Evolutionary conservation across 2,113 vertebrate genomes (phyloP).

Genomic region (Cephalopterus ornatus): DNA sequence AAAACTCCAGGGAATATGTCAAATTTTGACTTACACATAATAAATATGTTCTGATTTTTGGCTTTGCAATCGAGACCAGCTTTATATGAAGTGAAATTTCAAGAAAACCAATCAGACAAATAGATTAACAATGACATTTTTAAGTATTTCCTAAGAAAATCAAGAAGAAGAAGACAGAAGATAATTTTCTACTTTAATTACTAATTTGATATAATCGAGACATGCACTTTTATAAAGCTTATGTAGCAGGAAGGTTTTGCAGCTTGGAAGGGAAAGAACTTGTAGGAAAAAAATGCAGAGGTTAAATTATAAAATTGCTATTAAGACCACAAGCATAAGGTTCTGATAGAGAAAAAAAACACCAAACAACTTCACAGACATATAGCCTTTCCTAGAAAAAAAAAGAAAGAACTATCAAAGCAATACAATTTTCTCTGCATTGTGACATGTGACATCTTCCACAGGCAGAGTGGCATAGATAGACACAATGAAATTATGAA

Average conservation of each 20-base stretch:
- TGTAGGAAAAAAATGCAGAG: neutral
- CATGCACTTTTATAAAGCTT: neutral
- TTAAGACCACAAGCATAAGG: neutral
- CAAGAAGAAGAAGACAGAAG: neutral
- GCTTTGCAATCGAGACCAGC: neutral
- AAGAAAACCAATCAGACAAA: neutral
- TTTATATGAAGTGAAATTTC: neutral
- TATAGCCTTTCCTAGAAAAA: neutral
- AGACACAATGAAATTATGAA: neutral
- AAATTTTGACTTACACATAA: neutral
- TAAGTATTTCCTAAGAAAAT: neutral
- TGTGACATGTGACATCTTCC: neutral
- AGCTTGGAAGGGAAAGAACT: neutral
- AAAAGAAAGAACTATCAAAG: neutral
- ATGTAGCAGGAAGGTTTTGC: neutral
- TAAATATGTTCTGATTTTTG: neutral
- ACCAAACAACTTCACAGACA: neutral
- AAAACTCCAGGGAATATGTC: neutral
- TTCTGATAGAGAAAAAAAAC: neutral
- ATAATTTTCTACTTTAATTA: neutral
- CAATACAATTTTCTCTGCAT: neutral
- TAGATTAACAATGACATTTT: neutral
- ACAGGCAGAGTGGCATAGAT: neutral
- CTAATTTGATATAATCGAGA: neutral
- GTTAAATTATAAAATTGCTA: neutral